Conservation (phyloP, 2,113 vertebrate species). For the Misgurnus mizolepis region DNA sequence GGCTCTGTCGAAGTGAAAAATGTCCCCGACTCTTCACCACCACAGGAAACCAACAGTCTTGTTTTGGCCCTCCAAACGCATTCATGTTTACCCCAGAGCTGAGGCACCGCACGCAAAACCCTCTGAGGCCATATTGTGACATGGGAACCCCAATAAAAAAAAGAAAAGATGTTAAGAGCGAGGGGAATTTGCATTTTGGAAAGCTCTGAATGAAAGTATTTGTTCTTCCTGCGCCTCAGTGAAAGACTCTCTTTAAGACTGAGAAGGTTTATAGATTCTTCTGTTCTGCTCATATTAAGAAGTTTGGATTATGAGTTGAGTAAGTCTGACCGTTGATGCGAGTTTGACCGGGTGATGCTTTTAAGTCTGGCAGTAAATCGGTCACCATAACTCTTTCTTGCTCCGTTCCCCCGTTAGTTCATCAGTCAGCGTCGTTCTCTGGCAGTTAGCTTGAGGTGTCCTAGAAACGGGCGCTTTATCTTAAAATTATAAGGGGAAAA, state of each 20-base stretch:
- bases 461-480: conserved; percentile 52
- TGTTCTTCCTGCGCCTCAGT: conserved; percentile 79
- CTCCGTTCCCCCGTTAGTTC: conserved; percentile 25
- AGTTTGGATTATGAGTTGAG: conserved; percentile 60
- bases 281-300: conserved; percentile 68
- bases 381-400: not conserved
- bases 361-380: conserved; percentile 26
- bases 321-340: conserved; percentile 59
- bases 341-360: conserved; percentile 56
- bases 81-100: conserved; percentile 58
- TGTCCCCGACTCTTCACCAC: conserved; percentile 33
- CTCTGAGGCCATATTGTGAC: conserved; percentile 73
- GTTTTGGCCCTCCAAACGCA: conserved; percentile 60
- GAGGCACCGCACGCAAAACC: conserved; percentile 53
- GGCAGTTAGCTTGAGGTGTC: conserved; percentile 36
- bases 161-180: conserved; percentile 77
- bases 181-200: conserved; percentile 83
- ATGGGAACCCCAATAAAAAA: conserved; percentile 80
- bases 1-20: conserved; percentile 18
- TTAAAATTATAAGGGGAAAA: conserved; percentile 53
- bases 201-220: conserved; percentile 74
- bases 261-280: conserved; percentile 73
- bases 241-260: conserved; percentile 78
- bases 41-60: conserved; percentile 59
- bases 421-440: conserved; percentile 49